Base-by-base conservation (phyloP, 2,113 vertebrate genomes). In the Rutilus rutilus region DNA sequence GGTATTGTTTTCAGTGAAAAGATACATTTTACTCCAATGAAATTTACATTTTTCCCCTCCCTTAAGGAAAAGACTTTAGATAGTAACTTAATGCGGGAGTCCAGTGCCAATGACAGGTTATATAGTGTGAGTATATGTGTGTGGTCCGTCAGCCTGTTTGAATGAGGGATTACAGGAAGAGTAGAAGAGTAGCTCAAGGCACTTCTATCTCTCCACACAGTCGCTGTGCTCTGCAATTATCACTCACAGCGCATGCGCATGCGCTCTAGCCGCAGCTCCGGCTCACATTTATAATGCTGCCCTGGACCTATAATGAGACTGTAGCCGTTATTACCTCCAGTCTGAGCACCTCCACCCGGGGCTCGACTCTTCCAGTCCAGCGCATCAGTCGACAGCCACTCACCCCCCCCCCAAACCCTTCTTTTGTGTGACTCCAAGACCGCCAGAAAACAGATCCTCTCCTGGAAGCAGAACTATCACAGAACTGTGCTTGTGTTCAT, bases 311-410 rank as follows among this genome's bases (percentile, higher is more conserved):
- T 87, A 94, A 94, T 90, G 85, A 94, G 88, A 89, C 91, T 90
- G 84, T 88, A 91, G 91, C 87, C 90, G 89, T 93, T 60, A 42
- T 79, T 92, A 92, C 90, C 89, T 88, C 86, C 88, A 88, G 86
- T 52, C 80, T 78, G 87, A 90, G 84, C 17, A 90, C 81, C 91
- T 89, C 85, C 86, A 82, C 85, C 80, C 87, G 21, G n/a, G 42
- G 71, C 71, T 47, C 80, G 62, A 78, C 85, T 93, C 93, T 94
- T 94, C 93, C 93, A 93, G 90, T 92, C 93, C 93, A 94, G 88
- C 90, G 90, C 91, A 91, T 90, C 90, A 89, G 89, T 92, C 84
- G 52, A 87, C 62, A 86, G 52, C 86, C 90, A 84, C 82, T 30
- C 30, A 30, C 33, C 33, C 12, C 71, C 15, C 87, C 78, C 76